Evolutionary conservation across 2,113 vertebrate species (phyloP), one percentile per base, ranked within the genome.

Genomic region (Apodemus speciosus): DNA sequence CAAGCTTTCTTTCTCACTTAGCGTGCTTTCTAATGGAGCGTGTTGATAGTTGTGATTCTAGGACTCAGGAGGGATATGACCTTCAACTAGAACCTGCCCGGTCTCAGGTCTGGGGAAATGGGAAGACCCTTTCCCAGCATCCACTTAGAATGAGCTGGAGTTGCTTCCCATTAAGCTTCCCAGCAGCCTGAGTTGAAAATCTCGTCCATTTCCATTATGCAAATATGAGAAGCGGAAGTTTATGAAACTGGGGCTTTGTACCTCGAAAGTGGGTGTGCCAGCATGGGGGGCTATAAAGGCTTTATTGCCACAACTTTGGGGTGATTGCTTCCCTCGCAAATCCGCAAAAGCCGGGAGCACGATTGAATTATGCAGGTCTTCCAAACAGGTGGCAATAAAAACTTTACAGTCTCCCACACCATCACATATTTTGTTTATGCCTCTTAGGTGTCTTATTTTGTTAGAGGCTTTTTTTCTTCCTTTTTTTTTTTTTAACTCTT

Each of bases 381-480:
- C 92, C 92, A 97, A 97, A 97, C 95, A 96, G 97, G 93, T 97
- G 96, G 94, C 88, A 94, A 97, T 97, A 97, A 97, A 97, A 97
- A 95, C 95, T 97, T 97, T 97, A 97, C 94, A 93, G 73, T 90
- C 85, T 96, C 93, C 95, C 96, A 97, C 96, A 96, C 95, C 96
- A 93, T 91, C 92, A 68, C 94, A 95, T 89, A 96, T 96, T 97
- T 97, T 97, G 96, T 96, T 96, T 95, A 95, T 97, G 93, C 95
- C 92, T 96, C 95, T 95, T 97, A 96, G 91, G 94, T 95, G 94
- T 95, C 95, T 97, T 96, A 96, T 93, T 97, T 96, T 96, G 96
- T 95, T 93, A 89, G 81, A 71, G 56, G 0, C 3, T 69, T 56
- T 51, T 83, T 56, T 87, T 84, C 64, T 66, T 66, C 27, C 10